These are phyloP conservation scores for Muscicapa adusta DNA, from an alignment of 2,113 vertebrate species.

Conservation along the genomic window DNA sequence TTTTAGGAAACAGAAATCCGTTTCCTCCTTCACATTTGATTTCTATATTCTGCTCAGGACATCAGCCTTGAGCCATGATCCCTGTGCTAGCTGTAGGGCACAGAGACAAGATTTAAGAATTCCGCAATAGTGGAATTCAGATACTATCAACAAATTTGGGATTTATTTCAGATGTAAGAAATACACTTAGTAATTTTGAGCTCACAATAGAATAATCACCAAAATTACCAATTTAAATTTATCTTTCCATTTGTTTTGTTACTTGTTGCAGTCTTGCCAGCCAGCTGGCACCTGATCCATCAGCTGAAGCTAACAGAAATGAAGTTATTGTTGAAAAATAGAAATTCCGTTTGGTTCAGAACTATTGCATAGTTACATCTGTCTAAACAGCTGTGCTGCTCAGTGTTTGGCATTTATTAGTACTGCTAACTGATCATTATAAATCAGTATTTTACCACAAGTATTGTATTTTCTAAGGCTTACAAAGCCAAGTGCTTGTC, in stretches of 20 bases:
- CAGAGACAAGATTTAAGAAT: neutral
- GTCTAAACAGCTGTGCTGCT: neutral
- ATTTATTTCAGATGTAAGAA: slow-evolving; percentile 17
- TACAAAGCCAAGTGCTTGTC: neutral
- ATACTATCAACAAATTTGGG: neutral
- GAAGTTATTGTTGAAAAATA: neutral
- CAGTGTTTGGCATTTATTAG: neutral
- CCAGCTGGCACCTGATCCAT: neutral
- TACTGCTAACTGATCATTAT: neutral
- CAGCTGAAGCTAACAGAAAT: neutral
- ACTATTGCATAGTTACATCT: neutral
- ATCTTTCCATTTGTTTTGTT: neutral
- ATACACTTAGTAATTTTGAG: neutral
- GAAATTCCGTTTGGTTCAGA: neutral
- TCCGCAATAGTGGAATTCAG: neutral
- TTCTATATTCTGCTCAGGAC: neutral
- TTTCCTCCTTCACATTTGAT: neutral
- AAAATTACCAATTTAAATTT: neutral
- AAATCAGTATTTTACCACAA: neutral
- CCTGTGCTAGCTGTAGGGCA: neutral
- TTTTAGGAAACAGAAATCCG: neutral
- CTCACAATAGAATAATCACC: neutral
- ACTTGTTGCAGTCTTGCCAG: neutral
- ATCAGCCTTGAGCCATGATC: neutral
- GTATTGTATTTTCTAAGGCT: neutral